Base-by-base conservation (phyloP, 2,888 invertebrate genomes). In the Tinea pellionella region DNA sequence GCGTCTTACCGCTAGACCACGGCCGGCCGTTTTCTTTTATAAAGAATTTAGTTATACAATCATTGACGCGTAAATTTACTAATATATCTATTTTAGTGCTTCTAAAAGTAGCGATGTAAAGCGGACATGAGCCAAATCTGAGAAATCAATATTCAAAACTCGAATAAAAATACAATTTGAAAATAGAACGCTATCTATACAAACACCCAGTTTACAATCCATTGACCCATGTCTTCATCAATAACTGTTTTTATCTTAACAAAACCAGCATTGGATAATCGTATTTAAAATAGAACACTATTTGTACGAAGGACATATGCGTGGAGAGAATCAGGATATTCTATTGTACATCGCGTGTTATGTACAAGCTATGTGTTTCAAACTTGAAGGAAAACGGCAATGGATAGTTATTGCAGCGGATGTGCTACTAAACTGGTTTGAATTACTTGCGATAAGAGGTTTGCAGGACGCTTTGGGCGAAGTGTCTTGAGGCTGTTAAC, bases 131-230 rank as follows among this genome's bases (percentile, higher is more conserved):
- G n/a, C n/a, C n/a, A n/a, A n/a, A n/a, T n/a, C n/a, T n/a, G n/a
- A n/a, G n/a, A n/a, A n/a, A n/a, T n/a, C n/a, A n/a, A n/a, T n/a
- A n/a, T n/a, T n/a, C n/a, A n/a, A n/a, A n/a, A n/a, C n/a, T n/a
- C n/a, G n/a, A 24, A 24, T 24, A 24, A 2, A 24, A 24, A 24
- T 24, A 24, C 24, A 24, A 75, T 83, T 82, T 78, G 78, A 80
- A 84, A 83, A 84, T 82, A 80, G 84, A 83, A 84, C 83, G 82
- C 86, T 84, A 83, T 78, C 41, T 8, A 76, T 75, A 78, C 82
- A 74, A 72, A 8, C 9, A 41, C 41, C 4, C 9, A 2, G 12
- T 41, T 4, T n/a, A n/a, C n/a, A n/a, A n/a, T n/a, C n/a, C 41
- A 41, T 6, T 24, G 24, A 24, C 24, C 3, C 24, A 24, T 24